Evolutionary conservation across 2,797 vertebrate genomes (phyloP).

Genomic region (Eulemur coronatus): DNA sequence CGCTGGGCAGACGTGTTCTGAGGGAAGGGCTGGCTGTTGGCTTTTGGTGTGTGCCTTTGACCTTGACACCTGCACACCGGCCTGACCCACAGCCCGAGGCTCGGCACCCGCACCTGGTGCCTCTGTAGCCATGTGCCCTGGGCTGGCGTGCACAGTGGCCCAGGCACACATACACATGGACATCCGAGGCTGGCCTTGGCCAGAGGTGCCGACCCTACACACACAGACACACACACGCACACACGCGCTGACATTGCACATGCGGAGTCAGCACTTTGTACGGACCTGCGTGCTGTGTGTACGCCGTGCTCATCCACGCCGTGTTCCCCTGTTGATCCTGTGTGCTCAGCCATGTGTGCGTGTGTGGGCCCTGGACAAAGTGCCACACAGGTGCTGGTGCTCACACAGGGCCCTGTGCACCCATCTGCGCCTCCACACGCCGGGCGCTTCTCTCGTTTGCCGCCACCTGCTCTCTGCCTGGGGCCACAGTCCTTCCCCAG

Average conservation of each 20-base stretch:
- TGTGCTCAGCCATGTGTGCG: background rate
- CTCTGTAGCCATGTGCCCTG: rapidly evolving
- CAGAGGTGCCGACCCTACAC: background rate
- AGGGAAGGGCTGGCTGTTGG: background rate
- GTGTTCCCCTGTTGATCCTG: rapidly evolving
- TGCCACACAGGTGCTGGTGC: background rate
- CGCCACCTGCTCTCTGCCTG: too few species aligned
- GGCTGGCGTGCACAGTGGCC: background rate
- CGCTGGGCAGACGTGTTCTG: rapidly evolving
- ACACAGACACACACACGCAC: too few species aligned
- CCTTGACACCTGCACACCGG: background rate
- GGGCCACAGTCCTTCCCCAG: background rate
- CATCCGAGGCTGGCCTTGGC: background rate
- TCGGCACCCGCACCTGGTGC: rapidly evolving
- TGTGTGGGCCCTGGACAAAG: background rate
- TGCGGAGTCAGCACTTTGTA: rapidly evolving
- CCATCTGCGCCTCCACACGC: rapidly evolving
- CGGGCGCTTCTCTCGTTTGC: background rate
- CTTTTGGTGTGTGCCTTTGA: background rate
- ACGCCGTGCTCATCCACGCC: rapidly evolving
- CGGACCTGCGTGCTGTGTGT: rapidly evolving
- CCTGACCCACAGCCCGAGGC: background rate
- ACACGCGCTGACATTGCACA: rapidly evolving
- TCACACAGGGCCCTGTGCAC: background rate
- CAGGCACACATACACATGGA: background rate